Evolutionary conservation across 1,140 invertebrate species (phyloP).

Genomic region (Trichonephila clavipes): DNA sequence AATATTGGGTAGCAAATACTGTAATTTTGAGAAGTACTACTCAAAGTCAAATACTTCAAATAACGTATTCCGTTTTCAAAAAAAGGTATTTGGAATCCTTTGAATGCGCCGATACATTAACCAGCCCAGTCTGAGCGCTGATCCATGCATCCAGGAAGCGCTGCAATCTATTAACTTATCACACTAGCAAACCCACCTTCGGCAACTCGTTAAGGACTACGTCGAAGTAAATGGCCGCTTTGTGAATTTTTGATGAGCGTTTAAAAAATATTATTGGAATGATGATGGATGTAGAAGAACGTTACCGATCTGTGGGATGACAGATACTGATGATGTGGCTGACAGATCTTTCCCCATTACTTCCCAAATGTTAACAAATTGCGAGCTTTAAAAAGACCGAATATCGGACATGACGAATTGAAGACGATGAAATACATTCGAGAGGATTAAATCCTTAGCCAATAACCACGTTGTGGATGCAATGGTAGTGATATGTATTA

Average conservation of each 20-base stretch:
- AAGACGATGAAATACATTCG: conserved; percentile 18
- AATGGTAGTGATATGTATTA: neutral
- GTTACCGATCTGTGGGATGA: conserved; percentile 32
- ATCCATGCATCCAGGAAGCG: neutral
- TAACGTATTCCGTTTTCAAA: too few relatives aligned
- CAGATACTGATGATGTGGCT: conserved; percentile 63
- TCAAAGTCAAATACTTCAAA: too few relatives aligned
- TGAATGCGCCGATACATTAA: neutral
- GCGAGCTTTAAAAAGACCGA: conserved; percentile 54
- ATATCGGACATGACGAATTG: conserved; percentile 47
- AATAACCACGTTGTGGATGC: neutral
- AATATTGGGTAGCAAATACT: too few relatives aligned
- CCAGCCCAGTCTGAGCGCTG: neutral
- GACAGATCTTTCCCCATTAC: conserved; percentile 58
- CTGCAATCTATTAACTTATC: neutral
- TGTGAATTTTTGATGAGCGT: conserved; percentile 64
- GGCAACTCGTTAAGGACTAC: conserved; percentile 2
- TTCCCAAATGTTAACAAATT: conserved; percentile 65
- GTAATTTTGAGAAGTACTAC: too few relatives aligned
- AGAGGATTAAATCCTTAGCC: neutral
- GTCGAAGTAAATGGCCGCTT: neutral
- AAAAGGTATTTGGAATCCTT: too few relatives aligned
- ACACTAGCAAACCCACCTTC: conserved; percentile 1
- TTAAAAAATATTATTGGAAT: conserved; percentile 62
- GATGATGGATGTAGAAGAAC: conserved; percentile 21